phyloP scores from a whole-genome alignment of 2,113 vertebrate species.

The Saguinus imperator region DNA sequence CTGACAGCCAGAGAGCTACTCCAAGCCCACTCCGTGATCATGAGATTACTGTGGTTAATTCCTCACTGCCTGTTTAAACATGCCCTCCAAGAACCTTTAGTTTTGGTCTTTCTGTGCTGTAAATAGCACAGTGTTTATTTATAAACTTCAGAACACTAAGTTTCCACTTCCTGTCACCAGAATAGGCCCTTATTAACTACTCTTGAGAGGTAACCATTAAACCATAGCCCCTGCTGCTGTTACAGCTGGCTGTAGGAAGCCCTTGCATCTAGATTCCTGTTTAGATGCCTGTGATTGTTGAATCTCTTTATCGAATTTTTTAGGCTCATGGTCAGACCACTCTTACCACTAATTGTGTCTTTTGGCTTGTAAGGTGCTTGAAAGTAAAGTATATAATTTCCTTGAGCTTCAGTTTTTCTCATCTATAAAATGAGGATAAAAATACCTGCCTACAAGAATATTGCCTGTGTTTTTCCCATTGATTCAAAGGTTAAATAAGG shows the following conservation, averaged over 20 bases:
- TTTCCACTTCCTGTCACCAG: conserved; percentile 51
- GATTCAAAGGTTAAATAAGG: background rate
- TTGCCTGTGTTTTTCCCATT: background rate
- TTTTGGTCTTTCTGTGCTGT: background rate
- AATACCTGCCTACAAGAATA: background rate
- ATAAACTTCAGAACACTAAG: background rate
- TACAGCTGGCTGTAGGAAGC: background rate
- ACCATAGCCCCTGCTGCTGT: background rate
- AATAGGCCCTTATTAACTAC: background rate
- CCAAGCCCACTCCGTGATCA: background rate
- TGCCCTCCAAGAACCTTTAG: background rate
- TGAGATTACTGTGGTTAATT: background rate
- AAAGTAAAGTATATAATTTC: background rate
- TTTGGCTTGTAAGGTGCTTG: background rate
- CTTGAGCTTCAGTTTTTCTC: background rate
- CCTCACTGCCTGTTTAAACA: background rate
- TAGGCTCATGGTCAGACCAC: background rate
- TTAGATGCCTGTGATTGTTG: background rate
- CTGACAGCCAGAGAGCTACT: background rate
- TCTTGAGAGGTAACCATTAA: background rate
- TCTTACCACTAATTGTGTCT: background rate
- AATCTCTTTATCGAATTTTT: background rate
- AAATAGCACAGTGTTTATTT: conserved; percentile 31
- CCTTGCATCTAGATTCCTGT: background rate
- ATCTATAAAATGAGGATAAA: background rate